Evolutionary conservation across 2,888 invertebrate species (phyloP).

Genomic region (Tenthredo notha): DNA sequence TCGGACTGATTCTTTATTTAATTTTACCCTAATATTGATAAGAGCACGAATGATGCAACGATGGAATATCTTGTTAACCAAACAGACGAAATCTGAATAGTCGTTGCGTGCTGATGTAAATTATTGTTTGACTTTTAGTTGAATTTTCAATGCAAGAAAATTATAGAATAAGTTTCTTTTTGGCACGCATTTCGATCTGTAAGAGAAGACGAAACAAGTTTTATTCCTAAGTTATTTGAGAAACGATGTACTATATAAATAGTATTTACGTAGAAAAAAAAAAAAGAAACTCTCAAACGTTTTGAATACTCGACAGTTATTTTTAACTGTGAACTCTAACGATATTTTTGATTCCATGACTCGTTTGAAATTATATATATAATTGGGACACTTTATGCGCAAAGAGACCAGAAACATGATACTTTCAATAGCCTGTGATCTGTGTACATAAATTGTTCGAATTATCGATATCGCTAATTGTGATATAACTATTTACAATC

Average conservation of each 20-base stretch:
- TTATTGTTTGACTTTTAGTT: not conserved
- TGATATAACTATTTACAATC: not conserved
- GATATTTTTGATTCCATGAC: not conserved
- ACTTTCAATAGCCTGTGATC: not conserved
- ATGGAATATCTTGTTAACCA: not conserved
- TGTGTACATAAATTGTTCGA: not conserved
- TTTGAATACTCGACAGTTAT: not conserved
- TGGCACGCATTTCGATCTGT: not conserved
- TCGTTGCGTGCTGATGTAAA: not conserved
- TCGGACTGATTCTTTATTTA: slow-evolving; percentile 23
- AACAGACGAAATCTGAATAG: not conserved
- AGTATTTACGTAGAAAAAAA: not conserved
- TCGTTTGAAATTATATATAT: not conserved
- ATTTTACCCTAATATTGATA: not conserved
- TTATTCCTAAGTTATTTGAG: not conserved
- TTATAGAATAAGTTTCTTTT: not conserved
- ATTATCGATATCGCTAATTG: not conserved
- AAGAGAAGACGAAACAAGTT: not conserved
- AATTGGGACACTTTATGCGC: not conserved
- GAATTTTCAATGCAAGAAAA: not conserved
- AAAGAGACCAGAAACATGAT: not conserved
- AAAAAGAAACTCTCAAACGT: not conserved
- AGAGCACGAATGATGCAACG: not conserved
- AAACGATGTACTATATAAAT: not conserved
- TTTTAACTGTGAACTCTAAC: not conserved